Evolutionary conservation across 2,888 invertebrate genomes (phyloP).

Genomic region (Hydrotaea cyrtoneurina): DNA sequence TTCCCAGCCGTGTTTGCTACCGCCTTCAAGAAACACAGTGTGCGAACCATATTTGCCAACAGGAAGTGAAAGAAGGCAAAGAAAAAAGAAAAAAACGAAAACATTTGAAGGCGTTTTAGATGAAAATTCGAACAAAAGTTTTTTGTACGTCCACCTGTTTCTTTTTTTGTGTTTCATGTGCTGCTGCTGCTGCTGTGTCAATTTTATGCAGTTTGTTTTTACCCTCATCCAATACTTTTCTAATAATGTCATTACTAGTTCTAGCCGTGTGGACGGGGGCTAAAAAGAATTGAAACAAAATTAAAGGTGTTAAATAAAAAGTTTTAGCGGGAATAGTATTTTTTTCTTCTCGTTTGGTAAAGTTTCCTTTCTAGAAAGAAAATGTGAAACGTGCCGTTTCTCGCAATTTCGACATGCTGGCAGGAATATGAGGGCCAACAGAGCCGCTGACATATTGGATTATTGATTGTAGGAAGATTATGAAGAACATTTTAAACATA

Average conservation of each 20-base stretch:
- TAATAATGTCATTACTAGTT: constrained; percentile 64
- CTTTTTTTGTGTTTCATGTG: no score
- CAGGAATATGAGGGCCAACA: not conserved
- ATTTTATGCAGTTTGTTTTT: constrained; percentile 37
- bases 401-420: not conserved
- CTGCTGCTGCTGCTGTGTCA: no score
- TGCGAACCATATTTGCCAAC: not conserved
- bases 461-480: no score
- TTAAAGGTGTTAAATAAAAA: constrained; percentile 57
- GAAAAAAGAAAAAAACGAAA: not conserved
- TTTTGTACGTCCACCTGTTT: constrained; percentile 26
- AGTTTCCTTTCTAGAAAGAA: not conserved
- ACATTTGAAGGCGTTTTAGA: constrained; percentile 47
- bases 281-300: constrained; percentile 44
- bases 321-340: not conserved
- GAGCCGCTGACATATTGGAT: not conserved
- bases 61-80: constrained; percentile 29
- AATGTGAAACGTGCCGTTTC: constrained; percentile 15
- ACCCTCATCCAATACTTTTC: constrained; percentile 37
- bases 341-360: not conserved
- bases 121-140: constrained; percentile 52
- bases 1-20: constrained; percentile 23
- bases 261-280: not conserved
- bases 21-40: not conserved
- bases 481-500: no score